Evolutionary conservation across 2,113 vertebrate species (phyloP).

Genomic region (Limanda limanda): DNA sequence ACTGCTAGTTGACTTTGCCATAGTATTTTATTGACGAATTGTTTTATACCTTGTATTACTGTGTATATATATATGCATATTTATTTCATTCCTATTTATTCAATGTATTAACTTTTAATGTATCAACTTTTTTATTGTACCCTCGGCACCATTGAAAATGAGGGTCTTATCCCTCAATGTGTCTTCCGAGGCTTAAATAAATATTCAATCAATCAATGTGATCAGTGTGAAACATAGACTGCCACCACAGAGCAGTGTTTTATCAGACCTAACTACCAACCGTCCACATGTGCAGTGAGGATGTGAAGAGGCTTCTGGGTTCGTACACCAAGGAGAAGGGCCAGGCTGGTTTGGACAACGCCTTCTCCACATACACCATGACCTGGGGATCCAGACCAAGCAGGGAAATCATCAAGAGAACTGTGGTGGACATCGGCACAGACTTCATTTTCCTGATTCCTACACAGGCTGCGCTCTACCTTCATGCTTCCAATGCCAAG

Average conservation of each 20-base stretch:
- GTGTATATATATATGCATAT: too few species aligned
- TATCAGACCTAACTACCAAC: background rate
- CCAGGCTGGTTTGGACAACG: slow-evolving; percentile 43
- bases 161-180: too few species aligned
- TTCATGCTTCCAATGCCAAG: slow-evolving; percentile 85
- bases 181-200: too few species aligned
- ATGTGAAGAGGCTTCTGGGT: slow-evolving; percentile 81
- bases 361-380: slow-evolving; percentile 83
- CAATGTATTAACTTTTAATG: too few species aligned
- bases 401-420: slow-evolving; percentile 85
- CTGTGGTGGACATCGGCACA: slow-evolving; percentile 84
- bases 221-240: background rate
- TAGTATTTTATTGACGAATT: too few species aligned
- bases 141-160: too few species aligned
- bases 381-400: slow-evolving; percentile 78
- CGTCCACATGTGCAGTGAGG: slow-evolving; percentile 67
- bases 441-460: slow-evolving; percentile 92
- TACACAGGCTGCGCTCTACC: slow-evolving; percentile 83
- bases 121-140: too few species aligned
- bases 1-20: too few species aligned
- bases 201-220: too few species aligned
- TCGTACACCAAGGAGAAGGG: slow-evolving; percentile 83
- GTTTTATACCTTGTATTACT: too few species aligned
- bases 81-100: too few species aligned
- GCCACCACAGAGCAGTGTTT: background rate